Evolutionary conservation across 2,113 vertebrate species (phyloP).

Genomic region (Sitta europaea): DNA sequence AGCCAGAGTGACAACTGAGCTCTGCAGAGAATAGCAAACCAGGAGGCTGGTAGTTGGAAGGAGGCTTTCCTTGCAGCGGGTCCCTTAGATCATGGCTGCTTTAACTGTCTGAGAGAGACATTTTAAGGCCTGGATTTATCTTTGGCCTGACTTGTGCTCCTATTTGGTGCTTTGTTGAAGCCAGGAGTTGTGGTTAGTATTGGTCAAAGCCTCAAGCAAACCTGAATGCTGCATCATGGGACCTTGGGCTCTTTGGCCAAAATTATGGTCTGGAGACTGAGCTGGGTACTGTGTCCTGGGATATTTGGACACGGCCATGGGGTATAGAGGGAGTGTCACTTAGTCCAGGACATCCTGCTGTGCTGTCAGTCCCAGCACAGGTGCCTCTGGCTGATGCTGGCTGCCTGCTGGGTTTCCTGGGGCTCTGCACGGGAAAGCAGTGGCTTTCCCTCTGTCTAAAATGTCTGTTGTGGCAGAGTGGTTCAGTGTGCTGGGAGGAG

Average conservation of each 20-base stretch:
- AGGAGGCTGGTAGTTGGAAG: background rate
- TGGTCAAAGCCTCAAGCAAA: background rate
- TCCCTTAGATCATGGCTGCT: background rate
- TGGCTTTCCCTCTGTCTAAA: background rate
- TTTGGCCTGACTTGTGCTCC: fast-evolving
- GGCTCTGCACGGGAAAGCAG: background rate
- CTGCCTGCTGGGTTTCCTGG: background rate
- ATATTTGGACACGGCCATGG: background rate
- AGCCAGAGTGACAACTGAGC: background rate
- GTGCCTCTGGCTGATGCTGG: background rate
- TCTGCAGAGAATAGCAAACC: background rate
- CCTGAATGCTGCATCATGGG: fast-evolving
- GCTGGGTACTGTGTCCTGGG: background rate
- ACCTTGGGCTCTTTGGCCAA: background rate
- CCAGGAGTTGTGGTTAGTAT: background rate
- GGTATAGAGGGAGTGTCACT: background rate
- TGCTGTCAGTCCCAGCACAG: background rate
- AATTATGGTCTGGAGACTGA: background rate
- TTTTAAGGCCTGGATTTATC: background rate
- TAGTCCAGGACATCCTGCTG: background rate
- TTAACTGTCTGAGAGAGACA: background rate
- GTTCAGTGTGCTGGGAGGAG: background rate
- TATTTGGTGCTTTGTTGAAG: background rate
- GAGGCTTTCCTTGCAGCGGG: background rate
- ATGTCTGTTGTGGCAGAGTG: background rate